phyloP scores from a whole-genome alignment of 2,888 invertebrate species.

The Therioaphis trifolii region DNA sequence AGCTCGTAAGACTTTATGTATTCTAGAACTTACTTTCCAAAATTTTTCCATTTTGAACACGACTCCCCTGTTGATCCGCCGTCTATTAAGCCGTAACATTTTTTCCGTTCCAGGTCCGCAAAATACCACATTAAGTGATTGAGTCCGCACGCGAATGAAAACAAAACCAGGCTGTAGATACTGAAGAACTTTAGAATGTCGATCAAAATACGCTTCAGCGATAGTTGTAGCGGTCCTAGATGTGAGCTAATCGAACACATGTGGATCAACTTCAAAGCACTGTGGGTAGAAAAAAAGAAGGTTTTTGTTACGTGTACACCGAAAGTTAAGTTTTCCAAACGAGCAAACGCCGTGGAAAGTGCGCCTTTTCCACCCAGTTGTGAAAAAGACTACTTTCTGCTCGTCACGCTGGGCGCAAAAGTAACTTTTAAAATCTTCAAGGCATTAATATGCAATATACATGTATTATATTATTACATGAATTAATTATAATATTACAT shows the following conservation, averaged over 20 bases:
- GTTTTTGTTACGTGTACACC: no score
- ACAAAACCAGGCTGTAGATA: constrained; percentile 86
- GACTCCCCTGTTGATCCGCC: constrained; percentile 78
- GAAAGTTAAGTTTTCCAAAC: no score
- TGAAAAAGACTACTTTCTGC: no score
- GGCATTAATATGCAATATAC: no score
- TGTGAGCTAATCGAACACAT: constrained; percentile 94
- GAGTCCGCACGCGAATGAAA: constrained; percentile 90
- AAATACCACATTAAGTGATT: constrained; percentile 95
- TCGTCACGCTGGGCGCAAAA: no score
- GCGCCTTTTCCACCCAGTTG: no score
- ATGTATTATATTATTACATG: no score
- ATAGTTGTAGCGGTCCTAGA: constrained; percentile 91
- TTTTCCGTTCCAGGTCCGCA: constrained; percentile 83
- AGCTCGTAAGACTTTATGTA: no score
- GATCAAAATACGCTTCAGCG: constrained; percentile 87
- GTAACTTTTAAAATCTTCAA: no score
- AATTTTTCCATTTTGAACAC: constrained; percentile 87
- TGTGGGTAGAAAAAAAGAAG: constrained; percentile 70
- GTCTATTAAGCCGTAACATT: constrained; percentile 80
- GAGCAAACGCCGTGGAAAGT: no score
- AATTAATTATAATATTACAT: no score
- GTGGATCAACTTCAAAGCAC: constrained; percentile 90
- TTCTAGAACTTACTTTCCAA: constrained; percentile 78
- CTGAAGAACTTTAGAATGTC: constrained; percentile 94